Base-by-base conservation (phyloP, 2,113 vertebrate genomes). In the Psettodes erumei region DNA sequence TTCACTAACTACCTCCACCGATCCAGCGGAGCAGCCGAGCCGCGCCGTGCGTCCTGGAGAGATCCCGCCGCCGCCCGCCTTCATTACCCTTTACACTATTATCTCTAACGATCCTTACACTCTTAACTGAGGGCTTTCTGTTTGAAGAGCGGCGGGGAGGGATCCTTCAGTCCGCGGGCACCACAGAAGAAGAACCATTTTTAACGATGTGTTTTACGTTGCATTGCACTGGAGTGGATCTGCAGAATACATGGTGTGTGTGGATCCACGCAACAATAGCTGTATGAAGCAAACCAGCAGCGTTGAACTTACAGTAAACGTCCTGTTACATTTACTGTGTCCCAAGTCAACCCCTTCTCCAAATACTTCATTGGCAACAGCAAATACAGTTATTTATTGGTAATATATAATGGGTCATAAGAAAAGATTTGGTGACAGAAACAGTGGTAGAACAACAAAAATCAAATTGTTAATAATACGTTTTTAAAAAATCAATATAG, bases 91-190 rank as follows among this genome's bases (percentile, higher is more conserved):
- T n/a, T 7, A 2, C 66, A 12, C 69, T 54, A 2, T 74, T 59
- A 86, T 76, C 72, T 76, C 3, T 13, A 71, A 77, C 79, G 84
- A 88, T 83, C 88, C 76, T 12, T 3, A 16, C 66, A 64, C 59
- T 80, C n/a, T 21, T 65, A 19, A 69, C 72, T 40, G 35, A 56
- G 66, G 43, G 72, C 50, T 59, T 54, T 79, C 38, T 74, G 66
- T 71, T 27, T 59, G 62, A 66, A 65, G 65, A 47, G 43, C 54
- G 58, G 58, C 45, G 50, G 60, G 27, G 56, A 2, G 35, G 35
- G 32, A 32, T 16, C 59, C 9, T 38, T 32, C 56, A 62, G 25
- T 19, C 21, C 66, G 38, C 30, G 19, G 32, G 27, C 40, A 15
- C 21, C 27, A 30, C 0, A 71, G n/a, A n/a, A 13, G 35, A 25